Evolutionary conservation across 2,797 vertebrate species (phyloP).

Genomic region (Rhabdomys pumilio): DNA sequence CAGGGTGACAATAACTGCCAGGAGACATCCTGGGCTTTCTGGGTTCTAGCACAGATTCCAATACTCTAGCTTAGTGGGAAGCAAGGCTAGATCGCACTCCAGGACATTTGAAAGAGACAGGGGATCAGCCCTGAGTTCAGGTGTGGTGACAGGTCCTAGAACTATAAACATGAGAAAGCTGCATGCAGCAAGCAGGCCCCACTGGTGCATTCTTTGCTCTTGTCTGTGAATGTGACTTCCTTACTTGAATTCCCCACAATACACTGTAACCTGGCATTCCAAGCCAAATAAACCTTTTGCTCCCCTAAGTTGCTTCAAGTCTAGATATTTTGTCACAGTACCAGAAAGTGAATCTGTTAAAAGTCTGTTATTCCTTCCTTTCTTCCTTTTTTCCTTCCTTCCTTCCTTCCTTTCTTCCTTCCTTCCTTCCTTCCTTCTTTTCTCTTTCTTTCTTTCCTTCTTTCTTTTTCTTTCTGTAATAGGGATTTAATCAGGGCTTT

Average conservation of each 20-base stretch:
- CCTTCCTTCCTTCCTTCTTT: too few relatives aligned
- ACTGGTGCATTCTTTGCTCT: too few relatives aligned
- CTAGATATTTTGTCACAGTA: not conserved
- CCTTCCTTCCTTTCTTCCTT: fast-evolving
- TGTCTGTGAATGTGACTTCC: not conserved
- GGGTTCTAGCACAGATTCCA: not conserved
- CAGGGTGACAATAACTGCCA: not conserved
- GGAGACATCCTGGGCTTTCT: not conserved
- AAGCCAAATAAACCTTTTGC: not conserved
- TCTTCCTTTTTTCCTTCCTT: not conserved
- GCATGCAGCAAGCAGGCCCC: not conserved
- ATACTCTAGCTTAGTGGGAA: too few relatives aligned
- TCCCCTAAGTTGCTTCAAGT: not conserved
- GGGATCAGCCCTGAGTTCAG: too few relatives aligned
- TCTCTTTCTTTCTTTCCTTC: too few relatives aligned
- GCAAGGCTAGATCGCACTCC: not conserved
- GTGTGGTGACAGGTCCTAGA: not conserved
- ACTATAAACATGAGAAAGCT: not conserved
- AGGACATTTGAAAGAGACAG: not conserved
- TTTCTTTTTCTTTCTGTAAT: not conserved
- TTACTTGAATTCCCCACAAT: not conserved
- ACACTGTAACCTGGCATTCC: not conserved
- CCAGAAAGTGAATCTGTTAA: not conserved
- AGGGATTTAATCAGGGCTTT: not conserved
- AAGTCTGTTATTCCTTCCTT: not conserved